Conservation (phyloP, 1,140 invertebrate species). For the Pachypsylla venusta region DNA sequence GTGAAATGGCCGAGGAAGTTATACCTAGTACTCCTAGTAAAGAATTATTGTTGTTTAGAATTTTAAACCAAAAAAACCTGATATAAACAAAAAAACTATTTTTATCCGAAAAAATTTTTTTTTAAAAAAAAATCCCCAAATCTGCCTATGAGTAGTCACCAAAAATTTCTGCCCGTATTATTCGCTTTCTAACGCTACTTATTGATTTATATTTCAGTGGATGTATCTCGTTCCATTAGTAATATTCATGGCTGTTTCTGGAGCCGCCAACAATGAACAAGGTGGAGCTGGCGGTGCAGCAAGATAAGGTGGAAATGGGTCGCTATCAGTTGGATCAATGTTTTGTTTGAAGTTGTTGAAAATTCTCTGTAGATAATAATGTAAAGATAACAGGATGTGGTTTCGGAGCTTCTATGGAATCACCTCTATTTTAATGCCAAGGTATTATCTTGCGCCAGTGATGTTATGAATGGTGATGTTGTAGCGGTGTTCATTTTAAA, state of each 20-base stretch:
- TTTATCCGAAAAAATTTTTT: neutral
- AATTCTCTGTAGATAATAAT: too few species aligned
- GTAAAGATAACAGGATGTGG: too few species aligned
- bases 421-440: too few species aligned
- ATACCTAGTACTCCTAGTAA: too few species aligned
- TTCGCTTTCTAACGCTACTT: neutral
- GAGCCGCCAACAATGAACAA: neutral
- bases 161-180: neutral
- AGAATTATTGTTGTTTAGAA: neutral
- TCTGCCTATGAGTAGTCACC: neutral
- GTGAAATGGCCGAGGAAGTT: too few species aligned
- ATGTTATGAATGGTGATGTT: too few species aligned
- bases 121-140: neutral
- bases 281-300: neutral
- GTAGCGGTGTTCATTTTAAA: too few species aligned
- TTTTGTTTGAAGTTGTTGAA: too few species aligned
- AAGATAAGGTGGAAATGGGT: too few species aligned
- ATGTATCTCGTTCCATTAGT: neutral
- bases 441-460: too few species aligned
- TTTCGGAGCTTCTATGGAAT: too few species aligned
- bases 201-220: neutral
- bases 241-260: neutral
- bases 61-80: neutral
- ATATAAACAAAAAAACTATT: neutral
- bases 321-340: too few species aligned